Percentiles rank a stretch among this genome's conserved stretches.
Evolutionary conservation across 1,140 invertebrate genomes (phyloP).

Genomic region (Anadara kagoshimensis): DNA sequence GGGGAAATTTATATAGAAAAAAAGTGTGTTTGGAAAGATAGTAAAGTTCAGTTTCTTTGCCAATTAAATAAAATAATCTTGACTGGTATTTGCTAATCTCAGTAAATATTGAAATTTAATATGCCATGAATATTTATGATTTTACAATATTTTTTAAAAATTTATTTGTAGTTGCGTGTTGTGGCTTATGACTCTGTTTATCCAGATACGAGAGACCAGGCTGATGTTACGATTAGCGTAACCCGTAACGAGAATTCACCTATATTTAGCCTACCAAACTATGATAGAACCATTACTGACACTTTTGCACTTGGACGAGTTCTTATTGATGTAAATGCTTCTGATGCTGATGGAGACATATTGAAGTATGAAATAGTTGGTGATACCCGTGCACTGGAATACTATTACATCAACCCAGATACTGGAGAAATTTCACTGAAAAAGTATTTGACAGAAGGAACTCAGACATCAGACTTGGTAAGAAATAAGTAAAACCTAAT

Average conservation of each 20-base stretch:
- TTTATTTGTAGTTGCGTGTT: conserved; percentile 52
- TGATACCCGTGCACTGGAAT: conserved; percentile 19
- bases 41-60: no score
- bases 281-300: conserved; percentile 80
- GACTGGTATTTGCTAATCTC: not conserved
- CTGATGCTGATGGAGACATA: conserved; percentile 61
- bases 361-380: conserved; percentile 39
- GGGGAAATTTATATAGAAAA: no score
- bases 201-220: conserved; percentile 51
- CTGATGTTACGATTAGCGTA: conserved; percentile 54
- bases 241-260: conserved; percentile 88
- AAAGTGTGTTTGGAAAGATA: no score
- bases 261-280: conserved; percentile 85
- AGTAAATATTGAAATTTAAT: not conserved
- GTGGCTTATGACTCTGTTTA: conserved; percentile 63
- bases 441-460: conserved; percentile 42
- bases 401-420: conserved; percentile 52
- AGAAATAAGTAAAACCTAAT: not conserved
- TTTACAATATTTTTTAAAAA: no score
- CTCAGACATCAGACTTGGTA: conserved; percentile 38
- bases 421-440: conserved; percentile 50
- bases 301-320: conserved; percentile 41
- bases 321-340: conserved; percentile 53
- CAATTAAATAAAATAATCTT: not conserved
- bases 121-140: no score